phyloP scores from a whole-genome alignment of 2,113 vertebrate species.

The Abramis brama region DNA sequence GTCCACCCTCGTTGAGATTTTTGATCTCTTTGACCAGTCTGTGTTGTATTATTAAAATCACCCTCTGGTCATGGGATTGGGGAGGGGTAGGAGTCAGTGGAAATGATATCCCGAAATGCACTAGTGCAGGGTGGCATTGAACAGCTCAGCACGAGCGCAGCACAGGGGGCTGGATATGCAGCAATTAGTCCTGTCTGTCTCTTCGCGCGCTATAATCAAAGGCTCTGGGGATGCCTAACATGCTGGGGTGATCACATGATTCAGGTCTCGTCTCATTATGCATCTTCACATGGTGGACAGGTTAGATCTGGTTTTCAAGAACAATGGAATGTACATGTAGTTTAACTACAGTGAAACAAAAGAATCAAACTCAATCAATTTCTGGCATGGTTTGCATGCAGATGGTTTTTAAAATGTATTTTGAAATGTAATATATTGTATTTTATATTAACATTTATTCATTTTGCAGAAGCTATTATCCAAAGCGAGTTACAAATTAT shows the following conservation, averaged over 20 bases:
- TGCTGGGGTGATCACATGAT: conserved; percentile 40
- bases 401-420: not conserved
- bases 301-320: not conserved
- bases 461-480: too few species aligned
- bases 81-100: not conserved
- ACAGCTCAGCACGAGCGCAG: conserved; percentile 16
- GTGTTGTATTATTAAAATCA: conserved; percentile 50
- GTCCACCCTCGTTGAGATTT: conserved; percentile 39
- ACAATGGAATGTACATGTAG: conserved; percentile 17
- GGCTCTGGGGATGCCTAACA: conserved; percentile 15
- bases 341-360: not conserved
- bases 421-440: too few species aligned
- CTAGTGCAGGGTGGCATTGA: conserved; percentile 33
- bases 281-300: not conserved
- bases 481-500: too few species aligned
- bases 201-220: conserved; percentile 34
- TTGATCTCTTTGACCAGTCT: conserved; percentile 39
- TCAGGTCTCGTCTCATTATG: conserved; percentile 18
- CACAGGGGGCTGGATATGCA: conserved; percentile 12
- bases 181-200: conserved; percentile 49
- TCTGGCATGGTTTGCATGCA: not conserved
- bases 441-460: too few species aligned
- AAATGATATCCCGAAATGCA: conserved; percentile 32
- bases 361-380: not conserved
- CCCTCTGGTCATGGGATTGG: conserved; percentile 32